Percentiles rank a stretch among this genome's conserved stretches.
Evolutionary conservation across 1,140 invertebrate genomes (phyloP).

Genomic region (Bombus confusus): DNA sequence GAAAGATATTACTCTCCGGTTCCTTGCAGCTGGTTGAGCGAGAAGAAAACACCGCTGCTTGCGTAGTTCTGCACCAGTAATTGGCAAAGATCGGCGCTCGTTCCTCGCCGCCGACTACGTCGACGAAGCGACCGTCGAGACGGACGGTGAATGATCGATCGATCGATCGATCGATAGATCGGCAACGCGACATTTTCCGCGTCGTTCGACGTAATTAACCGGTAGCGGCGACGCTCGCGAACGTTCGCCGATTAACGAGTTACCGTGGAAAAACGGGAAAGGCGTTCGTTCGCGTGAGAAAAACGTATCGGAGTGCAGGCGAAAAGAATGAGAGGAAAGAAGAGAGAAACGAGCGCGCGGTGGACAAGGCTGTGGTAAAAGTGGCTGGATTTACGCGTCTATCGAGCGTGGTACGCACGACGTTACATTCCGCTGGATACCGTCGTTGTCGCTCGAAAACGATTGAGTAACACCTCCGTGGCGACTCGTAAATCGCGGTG

Average conservation of each 20-base stretch:
- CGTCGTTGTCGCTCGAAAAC: not conserved
- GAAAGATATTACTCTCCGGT: constrained; percentile 26
- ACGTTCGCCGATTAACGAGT: not conserved
- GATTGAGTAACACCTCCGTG: not conserved
- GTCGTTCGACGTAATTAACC: too few relatives aligned
- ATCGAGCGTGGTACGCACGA: too few relatives aligned
- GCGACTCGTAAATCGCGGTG: constrained; percentile 21
- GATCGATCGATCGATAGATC: too few relatives aligned
- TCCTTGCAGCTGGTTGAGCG: not conserved
- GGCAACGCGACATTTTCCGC: too few relatives aligned
- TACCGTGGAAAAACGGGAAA: too few relatives aligned
- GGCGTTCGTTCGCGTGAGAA: constrained; percentile 5
- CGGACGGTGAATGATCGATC: too few relatives aligned
- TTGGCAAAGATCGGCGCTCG: too few relatives aligned
- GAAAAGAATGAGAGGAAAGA: not conserved
- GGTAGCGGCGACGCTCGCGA: not conserved
- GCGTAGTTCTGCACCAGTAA: too few relatives aligned
- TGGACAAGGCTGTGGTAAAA: not conserved
- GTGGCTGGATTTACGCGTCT: not conserved
- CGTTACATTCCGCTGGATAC: too few relatives aligned
- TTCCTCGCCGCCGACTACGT: too few relatives aligned
- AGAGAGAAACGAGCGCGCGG: too few relatives aligned
- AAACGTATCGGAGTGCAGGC: not conserved
- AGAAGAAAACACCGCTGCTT: not conserved
- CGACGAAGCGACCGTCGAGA: too few relatives aligned